Conservation (phyloP, 2,113 vertebrate genomes). For the Scalopus aquaticus region DNA sequence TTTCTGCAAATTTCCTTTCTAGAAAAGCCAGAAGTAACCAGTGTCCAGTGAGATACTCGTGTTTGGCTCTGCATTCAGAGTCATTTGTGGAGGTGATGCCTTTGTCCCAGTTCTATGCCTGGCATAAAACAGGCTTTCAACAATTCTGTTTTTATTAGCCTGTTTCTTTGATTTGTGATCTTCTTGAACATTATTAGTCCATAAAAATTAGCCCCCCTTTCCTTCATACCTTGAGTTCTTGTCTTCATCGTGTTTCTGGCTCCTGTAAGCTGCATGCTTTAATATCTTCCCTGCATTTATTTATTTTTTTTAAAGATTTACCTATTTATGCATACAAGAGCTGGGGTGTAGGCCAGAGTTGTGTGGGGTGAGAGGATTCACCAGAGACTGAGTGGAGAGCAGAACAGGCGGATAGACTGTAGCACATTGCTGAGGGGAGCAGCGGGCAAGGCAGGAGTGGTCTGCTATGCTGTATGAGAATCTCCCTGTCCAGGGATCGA, state of each 20-base stretch:
- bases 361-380: too few species aligned
- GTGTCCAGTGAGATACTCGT: fast-evolving
- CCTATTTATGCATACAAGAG: too few species aligned
- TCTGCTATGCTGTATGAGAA: too few species aligned
- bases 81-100: background rate
- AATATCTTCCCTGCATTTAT: background rate
- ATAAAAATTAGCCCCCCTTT: background rate
- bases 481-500: too few species aligned
- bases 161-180: background rate
- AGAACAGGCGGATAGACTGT: too few species aligned
- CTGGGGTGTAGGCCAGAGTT: too few species aligned
- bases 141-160: background rate
- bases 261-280: background rate
- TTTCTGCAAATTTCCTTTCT: background rate
- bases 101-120: background rate
- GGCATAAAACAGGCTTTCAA: background rate
- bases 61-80: fast-evolving
- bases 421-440: too few species aligned
- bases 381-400: too few species aligned
- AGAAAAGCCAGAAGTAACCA: background rate
- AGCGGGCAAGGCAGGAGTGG: too few species aligned
- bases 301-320: too few species aligned
- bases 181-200: background rate
- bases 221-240: background rate
- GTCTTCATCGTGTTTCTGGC: background rate